Evolutionary conservation across 1,140 invertebrate genomes (phyloP).

Genomic region (Camponotus pennsylvanicus): DNA sequence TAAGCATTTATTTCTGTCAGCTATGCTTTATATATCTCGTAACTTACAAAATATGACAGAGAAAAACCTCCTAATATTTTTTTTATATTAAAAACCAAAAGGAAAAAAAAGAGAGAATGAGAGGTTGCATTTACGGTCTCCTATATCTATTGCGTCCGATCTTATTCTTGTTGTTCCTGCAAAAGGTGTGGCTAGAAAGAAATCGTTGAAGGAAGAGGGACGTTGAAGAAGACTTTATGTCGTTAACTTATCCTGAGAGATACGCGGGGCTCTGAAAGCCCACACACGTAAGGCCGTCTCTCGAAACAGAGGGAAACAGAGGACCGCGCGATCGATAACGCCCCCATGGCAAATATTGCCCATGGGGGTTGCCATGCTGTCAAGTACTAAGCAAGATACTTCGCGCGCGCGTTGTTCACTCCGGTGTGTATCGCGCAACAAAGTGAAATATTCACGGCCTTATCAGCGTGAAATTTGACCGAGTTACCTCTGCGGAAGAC

Average conservation of each 20-base stretch:
- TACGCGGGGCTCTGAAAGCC: constrained; percentile 62
- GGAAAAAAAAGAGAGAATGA: neutral
- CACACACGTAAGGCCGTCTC: constrained; percentile 63
- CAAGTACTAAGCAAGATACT: constrained; percentile 67
- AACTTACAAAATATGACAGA: neutral
- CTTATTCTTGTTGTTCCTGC: neutral
- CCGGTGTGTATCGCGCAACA: constrained; percentile 24
- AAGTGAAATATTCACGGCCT: constrained; percentile 50
- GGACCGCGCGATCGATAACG: constrained; percentile 74
- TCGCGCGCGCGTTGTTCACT: constrained; percentile 35
- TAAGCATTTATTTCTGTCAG: neutral
- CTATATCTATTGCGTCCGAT: neutral
- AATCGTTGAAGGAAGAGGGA: neutral
- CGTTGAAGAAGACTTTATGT: constrained; percentile 40
- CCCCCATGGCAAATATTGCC: constrained; percentile 76
- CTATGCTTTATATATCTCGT: neutral
- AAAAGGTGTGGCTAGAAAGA: neutral
- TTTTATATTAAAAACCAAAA: neutral
- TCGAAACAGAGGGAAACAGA: constrained; percentile 71
- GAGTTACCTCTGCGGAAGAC: constrained; percentile 42
- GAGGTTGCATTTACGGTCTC: neutral
- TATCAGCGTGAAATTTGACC: constrained; percentile 62
- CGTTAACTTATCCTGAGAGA: constrained; percentile 50
- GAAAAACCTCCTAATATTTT: neutral
- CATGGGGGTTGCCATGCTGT: constrained; percentile 53